Percentiles rank a stretch among this genome's conserved stretches.
Evolutionary conservation across 2,797 vertebrate genomes (phyloP).

Genomic region (Melanotaenia maccullochi): DNA sequence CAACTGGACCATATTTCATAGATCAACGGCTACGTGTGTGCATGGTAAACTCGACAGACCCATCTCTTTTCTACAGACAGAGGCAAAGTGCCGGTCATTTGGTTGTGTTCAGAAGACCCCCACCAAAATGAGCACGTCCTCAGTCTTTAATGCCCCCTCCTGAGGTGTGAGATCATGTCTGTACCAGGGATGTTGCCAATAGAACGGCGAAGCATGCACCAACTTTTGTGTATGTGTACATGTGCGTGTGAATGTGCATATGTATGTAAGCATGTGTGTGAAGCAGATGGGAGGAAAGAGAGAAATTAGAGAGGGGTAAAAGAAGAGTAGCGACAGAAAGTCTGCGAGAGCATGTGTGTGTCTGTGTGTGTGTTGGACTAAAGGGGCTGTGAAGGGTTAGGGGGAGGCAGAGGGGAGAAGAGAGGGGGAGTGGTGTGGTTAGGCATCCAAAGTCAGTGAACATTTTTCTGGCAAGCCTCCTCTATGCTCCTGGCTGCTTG

Average conservation of each 20-base stretch:
- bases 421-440: conserved; percentile 75
- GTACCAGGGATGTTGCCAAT: conserved; percentile 58
- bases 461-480: conserved; percentile 90
- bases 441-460: conserved; percentile 92
- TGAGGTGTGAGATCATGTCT: conserved; percentile 77
- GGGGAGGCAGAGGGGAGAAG: conserved; percentile 63
- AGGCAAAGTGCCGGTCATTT: conserved; percentile 64
- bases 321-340: conserved; percentile 82
- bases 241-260: conserved; percentile 24
- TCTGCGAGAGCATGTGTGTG: conserved; percentile 73
- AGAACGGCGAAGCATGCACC: conserved; percentile 47
- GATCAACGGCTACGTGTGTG: conserved; percentile 35
- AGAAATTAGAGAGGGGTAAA: conserved; percentile 83
- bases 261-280: conserved; percentile 73
- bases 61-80: conserved; percentile 35
- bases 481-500: conserved; percentile 89
- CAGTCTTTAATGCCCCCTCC: conserved; percentile 58
- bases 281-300: conserved; percentile 83
- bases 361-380: conserved; percentile 67
- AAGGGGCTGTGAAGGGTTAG: conserved; percentile 68
- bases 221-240: conserved; percentile 21
- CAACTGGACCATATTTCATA: conserved; percentile 26
- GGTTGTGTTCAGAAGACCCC: conserved; percentile 73
- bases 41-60: conserved; percentile 15
- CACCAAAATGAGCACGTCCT: conserved; percentile 68